Conservation (phyloP, 2,797 vertebrate genomes). For the Paedocypris micromegethes region DNA sequence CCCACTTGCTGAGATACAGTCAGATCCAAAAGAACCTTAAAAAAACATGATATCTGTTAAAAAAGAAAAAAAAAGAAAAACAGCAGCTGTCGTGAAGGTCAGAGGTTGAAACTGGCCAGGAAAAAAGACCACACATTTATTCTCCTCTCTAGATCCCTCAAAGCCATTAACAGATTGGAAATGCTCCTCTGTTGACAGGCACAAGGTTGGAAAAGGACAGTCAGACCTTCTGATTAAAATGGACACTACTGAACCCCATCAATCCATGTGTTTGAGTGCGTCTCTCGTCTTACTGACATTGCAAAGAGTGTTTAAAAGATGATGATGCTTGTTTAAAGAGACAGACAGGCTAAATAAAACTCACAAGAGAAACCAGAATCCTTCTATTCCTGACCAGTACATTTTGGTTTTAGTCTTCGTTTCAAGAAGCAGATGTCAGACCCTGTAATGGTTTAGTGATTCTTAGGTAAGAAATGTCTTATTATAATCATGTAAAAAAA, state of each 20-base stretch:
- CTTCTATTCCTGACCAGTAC: no score
- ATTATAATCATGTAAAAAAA: no score
- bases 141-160: slow-evolving; percentile 4
- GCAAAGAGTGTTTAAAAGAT: not conserved
- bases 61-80: no score
- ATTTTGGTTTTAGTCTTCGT: no score
- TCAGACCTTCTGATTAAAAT: slow-evolving; percentile 25
- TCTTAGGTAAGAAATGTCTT: no score
- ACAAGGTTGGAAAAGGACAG: slow-evolving; percentile 18
- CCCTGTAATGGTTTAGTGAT: no score
- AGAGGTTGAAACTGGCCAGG: not conserved
- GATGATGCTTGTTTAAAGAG: not conserved
- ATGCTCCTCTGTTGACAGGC: slow-evolving; percentile 7
- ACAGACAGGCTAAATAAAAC: not conserved
- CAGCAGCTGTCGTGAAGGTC: slow-evolving; percentile 27
- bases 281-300: slow-evolving; percentile 1
- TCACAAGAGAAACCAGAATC: no score
- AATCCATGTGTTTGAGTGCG: slow-evolving; percentile 5
- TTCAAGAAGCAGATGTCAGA: no score
- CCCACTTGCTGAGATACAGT: no score
- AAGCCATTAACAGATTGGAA: slow-evolving; percentile 38
- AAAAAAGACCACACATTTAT: slow-evolving; percentile 21
- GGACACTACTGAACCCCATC: not conserved
- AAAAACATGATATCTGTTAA: no score
- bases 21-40: no score